These are phyloP conservation scores for Parotia lawesii DNA, from an alignment of 2,113 vertebrate genomes.

Conservation along the genomic window DNA sequence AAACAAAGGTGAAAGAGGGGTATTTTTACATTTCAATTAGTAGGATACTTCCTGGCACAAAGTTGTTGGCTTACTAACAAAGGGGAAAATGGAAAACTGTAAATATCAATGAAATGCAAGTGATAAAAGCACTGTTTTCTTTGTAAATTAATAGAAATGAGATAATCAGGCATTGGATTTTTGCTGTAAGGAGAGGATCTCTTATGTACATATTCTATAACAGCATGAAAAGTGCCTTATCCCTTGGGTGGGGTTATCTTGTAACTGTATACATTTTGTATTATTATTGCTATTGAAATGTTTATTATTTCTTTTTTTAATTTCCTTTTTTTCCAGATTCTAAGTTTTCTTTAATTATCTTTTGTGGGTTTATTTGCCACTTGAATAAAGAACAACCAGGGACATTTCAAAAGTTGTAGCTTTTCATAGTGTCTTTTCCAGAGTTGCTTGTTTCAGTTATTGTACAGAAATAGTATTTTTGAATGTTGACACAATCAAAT, in stretches of 20 bases:
- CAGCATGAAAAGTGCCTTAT: neutral
- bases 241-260: neutral
- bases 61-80: neutral
- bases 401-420: neutral
- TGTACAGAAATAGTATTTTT: neutral
- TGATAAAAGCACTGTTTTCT: neutral
- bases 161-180: neutral
- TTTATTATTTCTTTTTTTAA: neutral
- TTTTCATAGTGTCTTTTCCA: neutral
- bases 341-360: neutral
- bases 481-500: neutral
- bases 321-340: neutral
- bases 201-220: neutral
- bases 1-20: neutral
- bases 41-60: neutral
- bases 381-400: neutral
- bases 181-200: neutral
- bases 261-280: neutral
- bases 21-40: neutral
- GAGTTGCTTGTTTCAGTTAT: neutral
- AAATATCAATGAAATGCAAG: neutral
- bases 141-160: neutral
- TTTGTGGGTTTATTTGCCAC: neutral
- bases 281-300: neutral
- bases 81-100: neutral